Evolutionary conservation across 2,888 invertebrate species (phyloP), one percentile per base, ranked within the genome.

Genomic region (Pyrrhosoma nymphula): DNA sequence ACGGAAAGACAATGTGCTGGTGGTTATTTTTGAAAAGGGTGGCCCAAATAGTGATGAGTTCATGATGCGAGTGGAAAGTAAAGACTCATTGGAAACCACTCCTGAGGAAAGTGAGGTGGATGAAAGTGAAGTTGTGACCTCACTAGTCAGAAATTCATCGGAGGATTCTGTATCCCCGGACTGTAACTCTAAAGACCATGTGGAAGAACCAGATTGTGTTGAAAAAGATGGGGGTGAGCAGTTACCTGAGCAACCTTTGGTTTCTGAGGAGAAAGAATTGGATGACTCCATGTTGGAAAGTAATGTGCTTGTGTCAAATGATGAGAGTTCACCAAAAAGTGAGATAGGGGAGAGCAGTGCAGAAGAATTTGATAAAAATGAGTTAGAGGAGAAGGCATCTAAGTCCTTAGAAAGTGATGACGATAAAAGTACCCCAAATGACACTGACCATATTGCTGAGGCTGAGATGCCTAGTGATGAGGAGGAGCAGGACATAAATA

Each of bases 301-400:
- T 95, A 95, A 96, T 93, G 95, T 95, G 95, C 96, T 96, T 95
- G 95, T 96, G 96, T 96, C 97, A 96, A 95, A 96, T 96, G 18
- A 96, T 96, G n/a, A 96, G 96, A 96, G 96, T 96, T 20, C 96
- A 96, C 95, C 96, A 96, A 96, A 96, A 96, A 95, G 96, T 96
- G 91, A 96, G 96, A 0, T 96, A 96, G 95, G 96, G 95, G 88
- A 95, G 39, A 91, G 95, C 89, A 95, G 95, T 95, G 82, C 56
- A 16, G 95, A 93, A 63, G 96, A 96, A 95, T 95, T 96, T 95
- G 93, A 93, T 47, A 69, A 10, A n/a, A 95, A 18, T 35, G 26
- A n/a, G 16, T n/a, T 26, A 6, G 93, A 93, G 16, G 63, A 60
- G 0, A 93, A 93, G 26, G n/a, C 8, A 69, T 23, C 35, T 6